A percentile compares a stretch with the other conserved stretches of the same genome.
These are phyloP conservation scores for Catharus minimus DNA, from an alignment of 2,113 vertebrate genomes.

Conservation along the genomic window DNA sequence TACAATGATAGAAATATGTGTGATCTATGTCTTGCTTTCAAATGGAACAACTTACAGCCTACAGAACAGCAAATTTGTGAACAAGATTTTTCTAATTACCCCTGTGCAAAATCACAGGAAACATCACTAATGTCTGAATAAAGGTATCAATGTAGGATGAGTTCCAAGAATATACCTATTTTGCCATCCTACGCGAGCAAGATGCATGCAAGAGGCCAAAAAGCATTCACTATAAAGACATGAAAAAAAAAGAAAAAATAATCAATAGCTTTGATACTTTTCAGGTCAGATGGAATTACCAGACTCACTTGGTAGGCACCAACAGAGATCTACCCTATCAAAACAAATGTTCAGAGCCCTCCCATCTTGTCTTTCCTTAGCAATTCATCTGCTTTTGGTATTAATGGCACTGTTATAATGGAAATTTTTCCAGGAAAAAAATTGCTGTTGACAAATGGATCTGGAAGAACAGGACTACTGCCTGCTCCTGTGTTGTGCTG, in stretches of 20 bases:
- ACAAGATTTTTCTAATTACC: not conserved
- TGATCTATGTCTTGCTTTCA: not conserved
- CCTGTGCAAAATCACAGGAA: not conserved
- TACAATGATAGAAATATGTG: not conserved
- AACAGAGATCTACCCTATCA: constrained; percentile 34
- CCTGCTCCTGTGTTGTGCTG: constrained; percentile 33
- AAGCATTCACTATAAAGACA: not conserved
- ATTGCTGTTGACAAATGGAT: constrained; percentile 36
- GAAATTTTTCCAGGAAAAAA: constrained; percentile 28
- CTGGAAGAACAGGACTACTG: constrained; percentile 29
- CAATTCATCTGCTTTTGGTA: not conserved
- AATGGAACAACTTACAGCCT: not conserved
- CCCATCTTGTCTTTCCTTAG: not conserved
- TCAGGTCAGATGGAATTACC: constrained; percentile 29
- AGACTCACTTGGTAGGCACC: not conserved
- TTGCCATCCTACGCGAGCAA: not conserved
- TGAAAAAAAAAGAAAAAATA: not conserved
- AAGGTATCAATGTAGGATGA: not conserved
- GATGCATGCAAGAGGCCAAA: not conserved
- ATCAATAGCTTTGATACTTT: not conserved
- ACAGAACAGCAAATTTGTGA: not conserved
- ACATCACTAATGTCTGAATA: not conserved
- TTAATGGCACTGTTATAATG: not conserved
- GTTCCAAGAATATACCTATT: not conserved
- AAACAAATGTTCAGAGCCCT: constrained; percentile 18